Evolutionary conservation across 1,140 invertebrate species (phyloP).

Genomic region (Elysia chlorotica): DNA sequence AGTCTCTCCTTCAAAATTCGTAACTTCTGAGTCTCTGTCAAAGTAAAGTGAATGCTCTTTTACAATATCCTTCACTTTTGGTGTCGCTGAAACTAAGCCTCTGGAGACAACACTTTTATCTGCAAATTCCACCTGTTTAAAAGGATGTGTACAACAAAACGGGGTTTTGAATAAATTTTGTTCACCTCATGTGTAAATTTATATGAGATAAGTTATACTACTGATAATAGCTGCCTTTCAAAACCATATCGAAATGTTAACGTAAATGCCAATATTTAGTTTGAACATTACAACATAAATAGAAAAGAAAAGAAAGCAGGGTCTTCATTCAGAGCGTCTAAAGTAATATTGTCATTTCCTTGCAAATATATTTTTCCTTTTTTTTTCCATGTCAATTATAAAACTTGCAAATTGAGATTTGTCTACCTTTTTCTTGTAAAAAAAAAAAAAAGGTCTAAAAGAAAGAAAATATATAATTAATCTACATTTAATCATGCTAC

Average conservation of each 20-base stretch:
- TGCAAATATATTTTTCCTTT: no score
- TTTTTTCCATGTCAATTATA: no score
- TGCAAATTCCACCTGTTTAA: neutral
- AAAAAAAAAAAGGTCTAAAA: neutral
- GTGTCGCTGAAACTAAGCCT: slow-evolving; percentile 71
- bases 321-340: no score
- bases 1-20: slow-evolving; percentile 74
- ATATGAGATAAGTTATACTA: neutral
- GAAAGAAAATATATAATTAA: neutral
- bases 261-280: no score
- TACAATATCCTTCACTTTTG: slow-evolving; percentile 75
- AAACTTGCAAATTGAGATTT: neutral
- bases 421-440: no score
- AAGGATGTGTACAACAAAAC: neutral
- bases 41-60: slow-evolving; percentile 76
- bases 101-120: slow-evolving; percentile 70
- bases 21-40: slow-evolving; percentile 68
- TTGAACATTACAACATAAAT: neutral
- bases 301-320: no score
- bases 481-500: neutral
- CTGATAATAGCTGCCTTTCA: neutral
- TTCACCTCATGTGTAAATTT: neutral
- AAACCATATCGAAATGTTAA: neutral
- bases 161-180: neutral
- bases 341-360: no score